Base-by-base conservation (phyloP, 2,888 invertebrate genomes). In the Orgyia antiqua region DNA sequence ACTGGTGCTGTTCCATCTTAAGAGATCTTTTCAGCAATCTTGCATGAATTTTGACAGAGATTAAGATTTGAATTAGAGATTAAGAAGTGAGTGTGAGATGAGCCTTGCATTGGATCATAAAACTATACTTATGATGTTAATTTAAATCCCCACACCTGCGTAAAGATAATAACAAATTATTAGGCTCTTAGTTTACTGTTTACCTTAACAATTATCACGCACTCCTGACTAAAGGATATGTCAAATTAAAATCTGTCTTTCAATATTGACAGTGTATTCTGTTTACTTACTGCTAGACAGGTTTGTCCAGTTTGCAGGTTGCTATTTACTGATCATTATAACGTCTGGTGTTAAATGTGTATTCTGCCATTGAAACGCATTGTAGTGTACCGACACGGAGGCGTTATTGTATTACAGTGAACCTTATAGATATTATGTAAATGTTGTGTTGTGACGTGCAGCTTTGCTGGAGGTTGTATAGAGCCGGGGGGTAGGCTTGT, bases 381-480 rank as follows among this genome's bases (percentile, higher is more conserved):
- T 43, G 29, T 41, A 21, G 28, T 29, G 29, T 41, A 27, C 4
- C 6, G 36, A 38, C 24, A 11, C 11, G 10, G 24, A 29, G 23
- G 32, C 28, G 13, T 35, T 37, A 42, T 42, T 41, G 35, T 42
- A 47, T 36, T 48, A 38, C 38, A 33, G 33, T n/a, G n/a, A 29
- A 37, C 37, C 27, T 36, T 40, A 33, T 36, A 39, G 19, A 34
- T 31, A 42, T 44, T 50, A 51, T 48, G 47, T 48, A 54, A 67
- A 63, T 55, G 33, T 43, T 37, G 39, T 40, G 42, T 40, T 46
- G 39, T 48, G 54, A 54, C 50, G 51, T 54, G 62, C 69, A 71
- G 52, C 73, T 75, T 73, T 74, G 65, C 40, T 45, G 57, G 56
- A 65, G 78, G 73, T 69, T 68, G 74, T 73, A 70, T 73, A 65